These are phyloP conservation scores for Molorchus minor DNA, from an alignment of 2,888 invertebrate species.

Conservation along the genomic window DNA sequence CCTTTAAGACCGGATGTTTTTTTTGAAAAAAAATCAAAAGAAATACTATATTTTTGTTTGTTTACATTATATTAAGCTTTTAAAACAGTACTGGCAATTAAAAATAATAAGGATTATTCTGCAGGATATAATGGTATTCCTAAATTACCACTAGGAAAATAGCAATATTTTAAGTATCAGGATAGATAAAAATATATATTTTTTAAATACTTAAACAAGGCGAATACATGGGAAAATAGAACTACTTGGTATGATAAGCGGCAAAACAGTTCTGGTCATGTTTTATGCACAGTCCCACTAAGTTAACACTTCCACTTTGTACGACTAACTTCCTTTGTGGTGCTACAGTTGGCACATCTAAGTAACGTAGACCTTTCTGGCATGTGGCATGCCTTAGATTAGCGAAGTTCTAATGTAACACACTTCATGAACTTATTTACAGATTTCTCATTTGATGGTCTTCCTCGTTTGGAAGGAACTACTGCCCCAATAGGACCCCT, in stretches of 20 bases:
- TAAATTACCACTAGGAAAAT: constrained; percentile 12
- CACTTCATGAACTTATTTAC: constrained; percentile 10
- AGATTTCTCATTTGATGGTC: constrained; percentile 10
- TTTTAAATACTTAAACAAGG: constrained; percentile 2
- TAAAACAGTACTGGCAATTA: constrained; percentile 11
- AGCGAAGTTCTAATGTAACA: constrained; percentile 10
- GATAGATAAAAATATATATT: constrained; percentile 10
- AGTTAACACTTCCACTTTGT: neutral
- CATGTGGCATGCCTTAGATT: constrained; percentile 11
- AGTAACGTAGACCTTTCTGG: constrained; percentile 9
- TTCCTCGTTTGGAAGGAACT: constrained; percentile 9
- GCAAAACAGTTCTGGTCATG: constrained; percentile 9
- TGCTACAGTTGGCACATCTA: constrained; percentile 10
- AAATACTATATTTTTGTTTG: neutral
- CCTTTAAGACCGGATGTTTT: neutral
- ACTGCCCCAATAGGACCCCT: constrained; percentile 21
- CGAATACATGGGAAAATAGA: constrained; percentile 10
- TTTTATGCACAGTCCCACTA: constrained; percentile 7
- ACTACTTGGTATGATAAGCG: constrained; percentile 6
- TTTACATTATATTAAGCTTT: constrained; percentile 4
- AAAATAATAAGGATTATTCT: constrained; percentile 6
- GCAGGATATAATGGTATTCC: constrained; percentile 14
- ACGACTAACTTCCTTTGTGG: constrained; percentile 1
- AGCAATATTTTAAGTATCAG: constrained; percentile 2
- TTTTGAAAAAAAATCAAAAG: neutral